Percentiles rank a stretch among this genome's conserved stretches.
phyloP scores from a whole-genome alignment of 2,797 vertebrate genomes.

The Squalus acanthias region DNA sequence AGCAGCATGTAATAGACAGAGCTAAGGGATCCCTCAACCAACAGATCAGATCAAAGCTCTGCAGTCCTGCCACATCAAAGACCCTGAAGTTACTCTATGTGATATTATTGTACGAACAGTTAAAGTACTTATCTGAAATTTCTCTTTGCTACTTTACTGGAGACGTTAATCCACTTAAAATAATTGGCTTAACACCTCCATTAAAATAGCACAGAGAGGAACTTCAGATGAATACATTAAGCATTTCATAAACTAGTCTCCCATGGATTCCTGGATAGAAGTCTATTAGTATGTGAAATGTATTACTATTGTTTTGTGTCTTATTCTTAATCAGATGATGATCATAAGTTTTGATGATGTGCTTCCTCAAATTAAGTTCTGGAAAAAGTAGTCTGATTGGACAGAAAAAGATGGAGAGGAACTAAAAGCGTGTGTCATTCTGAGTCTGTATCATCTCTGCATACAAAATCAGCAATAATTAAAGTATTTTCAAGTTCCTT shows the following conservation, averaged over 20 bases:
- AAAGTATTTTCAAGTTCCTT: background rate
- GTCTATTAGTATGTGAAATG: background rate
- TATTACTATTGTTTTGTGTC: background rate
- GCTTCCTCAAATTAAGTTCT: background rate
- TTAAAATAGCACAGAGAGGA: background rate
- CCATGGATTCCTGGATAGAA: slow-evolving; percentile 24
- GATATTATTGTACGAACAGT: background rate
- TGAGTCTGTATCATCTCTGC: background rate
- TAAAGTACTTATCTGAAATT: background rate
- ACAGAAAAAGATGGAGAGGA: background rate
- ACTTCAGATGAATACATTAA: background rate
- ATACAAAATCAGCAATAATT: background rate
- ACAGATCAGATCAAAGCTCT: too few species aligned
- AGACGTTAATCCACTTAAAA: background rate
- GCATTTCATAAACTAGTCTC: slow-evolving; percentile 45
- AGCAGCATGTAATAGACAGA: too few species aligned
- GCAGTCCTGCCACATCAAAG: background rate
- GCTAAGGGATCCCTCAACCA: too few species aligned
- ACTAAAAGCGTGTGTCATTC: background rate
- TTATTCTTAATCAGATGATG: background rate
- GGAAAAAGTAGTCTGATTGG: background rate
- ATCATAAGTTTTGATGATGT: background rate
- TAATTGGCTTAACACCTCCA: too few species aligned
- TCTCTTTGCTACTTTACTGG: background rate
- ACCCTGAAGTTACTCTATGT: background rate